Conservation (phyloP, 2,113 vertebrate genomes). For the Oncorhynchus nerka region DNA sequence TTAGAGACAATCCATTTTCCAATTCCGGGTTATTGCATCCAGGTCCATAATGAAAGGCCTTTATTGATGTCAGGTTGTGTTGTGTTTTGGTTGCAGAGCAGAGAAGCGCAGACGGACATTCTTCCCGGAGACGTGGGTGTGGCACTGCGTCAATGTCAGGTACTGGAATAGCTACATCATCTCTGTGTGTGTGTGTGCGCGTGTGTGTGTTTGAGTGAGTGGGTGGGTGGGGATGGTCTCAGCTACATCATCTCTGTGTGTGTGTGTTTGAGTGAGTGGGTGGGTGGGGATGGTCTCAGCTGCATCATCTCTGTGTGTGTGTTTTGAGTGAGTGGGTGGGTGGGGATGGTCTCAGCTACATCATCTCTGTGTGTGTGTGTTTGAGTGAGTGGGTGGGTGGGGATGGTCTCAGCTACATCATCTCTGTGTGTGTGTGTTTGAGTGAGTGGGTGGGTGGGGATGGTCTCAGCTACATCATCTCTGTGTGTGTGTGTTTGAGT, state of each 20-base stretch:
- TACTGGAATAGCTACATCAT: slow-evolving; percentile 57
- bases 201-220: no score
- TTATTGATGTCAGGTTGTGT: slow-evolving; percentile 53
- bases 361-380: neutral
- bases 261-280: no score
- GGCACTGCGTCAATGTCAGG: slow-evolving; percentile 90
- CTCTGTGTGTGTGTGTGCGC: neutral
- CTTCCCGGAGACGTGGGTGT: slow-evolving; percentile 92
- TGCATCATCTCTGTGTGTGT: neutral
- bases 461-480: slow-evolving; percentile 15
- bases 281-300: no score
- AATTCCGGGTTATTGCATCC: slow-evolving; percentile 53
- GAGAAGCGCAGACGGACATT: slow-evolving; percentile 89
- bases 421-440: neutral
- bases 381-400: no score
- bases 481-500: neutral
- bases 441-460: no score
- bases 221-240: neutral
- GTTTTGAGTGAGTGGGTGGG: no score
- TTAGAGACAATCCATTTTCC: slow-evolving; percentile 48
- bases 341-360: no score
- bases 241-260: no score
- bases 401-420: slow-evolving; percentile 22
- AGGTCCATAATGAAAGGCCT: slow-evolving; percentile 42
- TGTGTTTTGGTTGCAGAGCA: slow-evolving; percentile 71